These are phyloP conservation scores for Coleophora deauratella DNA, from an alignment of 2,888 invertebrate genomes.

Conservation along the genomic window DNA sequence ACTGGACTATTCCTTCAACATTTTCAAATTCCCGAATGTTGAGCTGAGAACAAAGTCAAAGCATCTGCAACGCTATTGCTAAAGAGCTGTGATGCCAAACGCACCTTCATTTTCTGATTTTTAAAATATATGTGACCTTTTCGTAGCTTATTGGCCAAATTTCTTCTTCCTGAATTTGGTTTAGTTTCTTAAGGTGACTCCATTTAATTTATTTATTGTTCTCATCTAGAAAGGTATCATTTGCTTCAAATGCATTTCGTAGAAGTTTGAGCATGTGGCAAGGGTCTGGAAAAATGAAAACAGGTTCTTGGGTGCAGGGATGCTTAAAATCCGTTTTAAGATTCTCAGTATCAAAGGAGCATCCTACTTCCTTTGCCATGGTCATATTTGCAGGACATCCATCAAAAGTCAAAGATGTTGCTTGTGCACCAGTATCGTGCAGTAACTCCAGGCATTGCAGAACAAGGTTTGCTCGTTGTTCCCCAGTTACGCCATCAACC, in stretches of 20 bases:
- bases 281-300: constrained; percentile 1
- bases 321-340: not conserved
- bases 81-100: not conserved
- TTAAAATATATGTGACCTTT: no score
- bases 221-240: no score
- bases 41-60: not conserved
- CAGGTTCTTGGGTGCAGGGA: not conserved
- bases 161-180: no score
- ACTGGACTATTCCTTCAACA: not conserved
- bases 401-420: no score
- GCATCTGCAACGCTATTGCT: constrained; percentile 1
- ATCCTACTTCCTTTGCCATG: no score
- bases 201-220: constrained; percentile 2
- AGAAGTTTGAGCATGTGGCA: constrained; percentile 3
- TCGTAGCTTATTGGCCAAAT: constrained; percentile 3
- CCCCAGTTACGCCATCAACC: constrained; percentile 5
- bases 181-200: no score
- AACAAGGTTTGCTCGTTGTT: constrained; percentile 4
- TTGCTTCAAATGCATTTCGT: constrained; percentile 3
- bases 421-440: no score
- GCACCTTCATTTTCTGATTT: no score
- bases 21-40: not conserved
- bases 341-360: not conserved
- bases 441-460: constrained; percentile 5
- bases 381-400: no score